These are phyloP conservation scores for Streptopelia turtur DNA, from an alignment of 2,797 vertebrate genomes.

Conservation along the genomic window DNA sequence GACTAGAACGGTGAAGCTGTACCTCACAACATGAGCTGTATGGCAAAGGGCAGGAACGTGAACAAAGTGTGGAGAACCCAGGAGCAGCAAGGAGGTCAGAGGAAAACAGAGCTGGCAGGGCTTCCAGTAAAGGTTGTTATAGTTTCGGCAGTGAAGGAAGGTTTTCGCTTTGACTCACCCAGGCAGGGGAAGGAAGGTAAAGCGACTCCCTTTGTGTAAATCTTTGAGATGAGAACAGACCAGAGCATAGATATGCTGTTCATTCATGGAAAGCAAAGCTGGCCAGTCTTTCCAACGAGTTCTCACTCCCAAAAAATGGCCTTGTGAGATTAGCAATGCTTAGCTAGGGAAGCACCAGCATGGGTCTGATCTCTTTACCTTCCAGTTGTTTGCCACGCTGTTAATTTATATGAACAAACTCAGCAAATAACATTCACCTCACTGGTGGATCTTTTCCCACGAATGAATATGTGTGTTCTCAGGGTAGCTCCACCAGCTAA, in stretches of 20 bases:
- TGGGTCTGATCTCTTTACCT: conserved; percentile 44
- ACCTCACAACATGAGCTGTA: background rate
- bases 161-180: background rate
- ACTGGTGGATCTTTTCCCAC: conserved; percentile 38
- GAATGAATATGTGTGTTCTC: conserved; percentile 3
- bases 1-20: background rate
- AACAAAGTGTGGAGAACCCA: background rate
- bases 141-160: background rate
- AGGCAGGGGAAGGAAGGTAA: background rate
- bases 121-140: background rate
- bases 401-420: conserved; percentile 61
- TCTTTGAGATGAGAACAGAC: background rate
- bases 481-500: background rate
- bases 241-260: background rate
- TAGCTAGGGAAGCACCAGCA: conserved; percentile 23
- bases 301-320: conserved; percentile 27
- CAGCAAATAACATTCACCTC: conserved; percentile 42
- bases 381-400: conserved; percentile 37
- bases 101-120: background rate
- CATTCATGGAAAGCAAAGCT: conserved; percentile 1
- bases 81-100: background rate
- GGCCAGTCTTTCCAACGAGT: background rate
- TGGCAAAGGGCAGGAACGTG: background rate
- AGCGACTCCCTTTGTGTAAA: background rate
- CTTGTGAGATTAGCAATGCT: conserved; percentile 12